Evolutionary conservation across 2,888 invertebrate species (phyloP), one percentile per base, ranked within the genome.

Genomic region (Heliconius hortense): DNA sequence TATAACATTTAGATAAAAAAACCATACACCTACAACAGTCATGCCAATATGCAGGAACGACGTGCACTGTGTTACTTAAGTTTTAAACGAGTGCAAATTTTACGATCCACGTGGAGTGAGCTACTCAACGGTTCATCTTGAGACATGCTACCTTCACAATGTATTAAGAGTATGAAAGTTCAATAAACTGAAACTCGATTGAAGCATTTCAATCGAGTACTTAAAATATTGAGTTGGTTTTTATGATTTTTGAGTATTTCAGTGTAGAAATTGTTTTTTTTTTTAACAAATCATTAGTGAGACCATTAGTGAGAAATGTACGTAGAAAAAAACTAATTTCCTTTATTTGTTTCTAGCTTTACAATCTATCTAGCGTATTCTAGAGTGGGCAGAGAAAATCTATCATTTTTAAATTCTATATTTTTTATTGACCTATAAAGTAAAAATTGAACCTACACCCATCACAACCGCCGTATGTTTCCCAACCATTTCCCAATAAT

Each of bases 21-120:
- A 26, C 1, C 1, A 1, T n/a, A 26, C 26, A 26, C 5, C 15
- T 60, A 60, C 15, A 39, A 64, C 2, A 66, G 39, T 39, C 2
- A 39, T 18, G 24, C 8, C 66, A 15, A 39, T n/a, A 60, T 26
- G 4, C 28, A 53, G 13, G 1, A 35, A 15, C 31, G 28, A 69
- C 68, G 13, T 63, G 82, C 26, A 64, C 72, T 71, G 74, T 76
- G 78, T 53, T 26, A 56, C 31, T 66, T 63, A 63, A 63, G 11
- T n/a, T 66, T 39, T 69, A n/a, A 31, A 31, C 53, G 31, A 69
- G 53, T n/a, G 53, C 53, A 69, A 69, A 31, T 56, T 69, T 69
- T 53, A 68, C 68, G 68, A 68, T 53, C 28, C 31, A 53, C 28
- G 53, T 69, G n/a, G 68, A 69, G 68, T 69, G n/a, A 13, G 31